Evolutionary conservation across 2,888 invertebrate species (phyloP).

Genomic region (Agrotis segetum): DNA sequence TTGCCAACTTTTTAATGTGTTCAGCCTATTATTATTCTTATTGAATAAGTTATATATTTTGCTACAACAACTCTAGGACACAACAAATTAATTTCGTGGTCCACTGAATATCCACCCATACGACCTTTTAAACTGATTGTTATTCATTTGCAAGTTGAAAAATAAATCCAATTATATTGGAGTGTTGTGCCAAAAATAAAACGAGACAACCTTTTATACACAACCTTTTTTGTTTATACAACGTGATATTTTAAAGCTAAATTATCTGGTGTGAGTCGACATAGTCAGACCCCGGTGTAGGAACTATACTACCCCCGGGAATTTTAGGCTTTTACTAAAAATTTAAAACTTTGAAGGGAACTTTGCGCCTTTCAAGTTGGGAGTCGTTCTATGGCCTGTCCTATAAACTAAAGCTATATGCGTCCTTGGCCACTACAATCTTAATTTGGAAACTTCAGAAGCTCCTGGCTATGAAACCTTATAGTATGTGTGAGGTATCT

Average conservation of each 20-base stretch:
- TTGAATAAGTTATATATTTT: constrained; percentile 26
- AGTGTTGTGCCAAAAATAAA: constrained; percentile 54
- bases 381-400: constrained; percentile 41
- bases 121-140: constrained; percentile 62
- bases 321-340: constrained; percentile 62
- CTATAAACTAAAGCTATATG: constrained; percentile 58
- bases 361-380: constrained; percentile 47
- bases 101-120: constrained; percentile 44
- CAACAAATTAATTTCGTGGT: constrained; percentile 57
- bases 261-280: constrained; percentile 23
- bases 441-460: constrained; percentile 65
- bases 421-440: constrained; percentile 56
- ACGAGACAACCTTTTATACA: constrained; percentile 35
- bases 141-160: constrained; percentile 58
- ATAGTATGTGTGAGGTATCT: constrained; percentile 53
- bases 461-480: constrained; percentile 49
- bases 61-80: constrained; percentile 23
- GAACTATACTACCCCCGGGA: constrained; percentile 42
- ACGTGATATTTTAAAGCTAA: constrained; percentile 38
- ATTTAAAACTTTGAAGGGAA: constrained; percentile 57
- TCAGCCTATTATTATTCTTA: constrained; percentile 3
- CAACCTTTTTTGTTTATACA: constrained; percentile 34
- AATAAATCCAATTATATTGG: constrained; percentile 56
- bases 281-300: constrained; percentile 13
- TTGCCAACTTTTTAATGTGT: neutral